Conservation (phyloP, 2,888 invertebrate genomes). For the Cephonodes hylas region DNA sequence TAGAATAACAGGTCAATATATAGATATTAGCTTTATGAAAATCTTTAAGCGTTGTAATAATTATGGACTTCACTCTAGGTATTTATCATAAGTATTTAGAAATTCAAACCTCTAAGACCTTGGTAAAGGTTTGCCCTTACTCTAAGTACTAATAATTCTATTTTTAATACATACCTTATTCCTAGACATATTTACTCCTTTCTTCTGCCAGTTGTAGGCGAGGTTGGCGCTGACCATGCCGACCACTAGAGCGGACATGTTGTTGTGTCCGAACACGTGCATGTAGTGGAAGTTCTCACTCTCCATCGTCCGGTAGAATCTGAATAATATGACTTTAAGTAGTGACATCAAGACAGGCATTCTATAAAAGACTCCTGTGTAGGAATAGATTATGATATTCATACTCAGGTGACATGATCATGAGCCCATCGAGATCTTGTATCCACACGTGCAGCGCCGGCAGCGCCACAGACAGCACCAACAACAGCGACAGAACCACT, state of each 20-base stretch:
- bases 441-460: slow-evolving; percentile 31
- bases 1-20: too few species aligned
- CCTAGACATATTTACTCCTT: slow-evolving; percentile 17
- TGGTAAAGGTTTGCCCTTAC: too few species aligned
- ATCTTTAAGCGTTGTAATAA: too few species aligned
- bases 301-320: slow-evolving; percentile 24
- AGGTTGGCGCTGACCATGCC: slow-evolving; percentile 38
- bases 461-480: slow-evolving; percentile 16
- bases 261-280: slow-evolving; percentile 44
- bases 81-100: too few species aligned
- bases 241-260: slow-evolving; percentile 36
- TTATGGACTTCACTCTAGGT: too few species aligned
- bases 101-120: too few species aligned
- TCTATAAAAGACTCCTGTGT: too few species aligned
- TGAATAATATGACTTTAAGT: too few species aligned
- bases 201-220: slow-evolving; percentile 24
- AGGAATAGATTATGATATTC: too few species aligned
- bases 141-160: not conserved
- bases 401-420: slow-evolving; percentile 35
- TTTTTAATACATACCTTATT: not conserved
- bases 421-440: slow-evolving; percentile 34
- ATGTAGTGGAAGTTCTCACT: slow-evolving; percentile 31
- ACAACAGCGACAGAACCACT: slow-evolving; percentile 10
- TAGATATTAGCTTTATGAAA: too few species aligned
- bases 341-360: too few species aligned